Conservation (phyloP, 2,888 invertebrate genomes). For the Eupithecia dodoneata region DNA sequence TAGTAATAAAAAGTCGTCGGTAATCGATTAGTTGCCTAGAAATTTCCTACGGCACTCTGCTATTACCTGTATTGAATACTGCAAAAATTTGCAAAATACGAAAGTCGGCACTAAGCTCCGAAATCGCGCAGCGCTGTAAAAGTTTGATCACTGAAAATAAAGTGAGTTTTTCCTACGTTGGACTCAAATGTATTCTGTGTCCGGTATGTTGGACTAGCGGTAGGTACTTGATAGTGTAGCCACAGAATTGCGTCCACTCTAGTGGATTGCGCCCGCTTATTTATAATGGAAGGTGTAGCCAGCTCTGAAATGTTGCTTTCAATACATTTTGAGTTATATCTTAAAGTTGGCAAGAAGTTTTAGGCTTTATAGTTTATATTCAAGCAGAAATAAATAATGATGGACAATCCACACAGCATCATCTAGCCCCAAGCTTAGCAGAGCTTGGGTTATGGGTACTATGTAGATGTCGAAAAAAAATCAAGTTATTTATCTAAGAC, state of each 20-base stretch:
- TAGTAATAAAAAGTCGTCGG: no score
- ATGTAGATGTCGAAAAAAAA: no score
- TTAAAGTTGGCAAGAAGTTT: not conserved
- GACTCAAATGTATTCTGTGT: not conserved
- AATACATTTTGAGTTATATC: constrained; percentile 1
- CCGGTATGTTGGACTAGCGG: not conserved
- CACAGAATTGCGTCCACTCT: constrained; percentile 65
- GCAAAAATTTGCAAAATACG: no score
- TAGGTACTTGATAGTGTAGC: constrained; percentile 58
- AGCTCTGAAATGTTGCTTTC: constrained; percentile 31
- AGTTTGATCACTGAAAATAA: not conserved
- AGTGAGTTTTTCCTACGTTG: not conserved
- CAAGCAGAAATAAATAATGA: not conserved
- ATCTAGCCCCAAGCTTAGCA: no score
- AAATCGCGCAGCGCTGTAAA: not conserved
- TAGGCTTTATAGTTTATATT: not conserved
- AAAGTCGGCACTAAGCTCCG: no score
- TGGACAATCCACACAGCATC: no score
- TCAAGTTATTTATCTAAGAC: no score
- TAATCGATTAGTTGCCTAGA: no score
- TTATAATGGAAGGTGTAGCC: constrained; percentile 52
- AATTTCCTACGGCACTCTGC: no score
- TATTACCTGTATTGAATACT: no score
- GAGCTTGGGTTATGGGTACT: no score
- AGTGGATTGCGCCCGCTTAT: constrained; percentile 62